Base-by-base conservation (phyloP, 2,888 invertebrate genomes). In the Brenthis ino region DNA sequence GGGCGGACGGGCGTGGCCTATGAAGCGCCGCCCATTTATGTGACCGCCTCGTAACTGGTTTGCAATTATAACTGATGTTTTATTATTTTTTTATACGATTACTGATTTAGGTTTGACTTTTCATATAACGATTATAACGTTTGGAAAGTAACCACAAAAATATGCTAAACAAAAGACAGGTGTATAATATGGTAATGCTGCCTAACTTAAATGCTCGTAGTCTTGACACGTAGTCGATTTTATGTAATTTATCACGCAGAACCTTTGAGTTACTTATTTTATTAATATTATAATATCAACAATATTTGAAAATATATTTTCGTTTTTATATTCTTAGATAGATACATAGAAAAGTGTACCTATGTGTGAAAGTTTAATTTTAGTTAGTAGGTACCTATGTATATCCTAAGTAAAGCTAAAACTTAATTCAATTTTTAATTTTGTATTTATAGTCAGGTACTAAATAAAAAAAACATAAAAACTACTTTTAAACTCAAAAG, bases 1-100 rank as follows among this genome's bases (percentile, higher is more conserved):
- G 77, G 88, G 85, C 82, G 85, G 81, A 57, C 69, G 50, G 90
- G 90, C 90, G 90, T 88, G 88, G 83, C 82, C 24, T 20, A 6
- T 14, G 24, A 51, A 69, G 77, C 80, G 76, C 88, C 85, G 77
- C 90, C 90, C 80, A 80, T 75, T 75, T 74, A 77, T 71, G 75
- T 78, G 77, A 76, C 84, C 79, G 79, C 76, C 77, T 73, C 75
- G 79, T 55, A 85, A 87, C 88, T 74, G 84, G 88, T 89, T 86
- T 74, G 77, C 79, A 84, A 86, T 84, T 76, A 78, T 70, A 71
- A 73, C 68, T 71, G 76, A 76, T 65, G 71, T 74, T 75, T 73
- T 76, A 75, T 74, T 70, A 75, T 55, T 74, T 77, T 72, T 75
- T 77, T 77, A 73, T 71, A 76, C 68, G 73, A 72, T 75, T 78